Base-by-base conservation (phyloP, 2,888 invertebrate species). In the Chromoteleia sp. region DNA sequence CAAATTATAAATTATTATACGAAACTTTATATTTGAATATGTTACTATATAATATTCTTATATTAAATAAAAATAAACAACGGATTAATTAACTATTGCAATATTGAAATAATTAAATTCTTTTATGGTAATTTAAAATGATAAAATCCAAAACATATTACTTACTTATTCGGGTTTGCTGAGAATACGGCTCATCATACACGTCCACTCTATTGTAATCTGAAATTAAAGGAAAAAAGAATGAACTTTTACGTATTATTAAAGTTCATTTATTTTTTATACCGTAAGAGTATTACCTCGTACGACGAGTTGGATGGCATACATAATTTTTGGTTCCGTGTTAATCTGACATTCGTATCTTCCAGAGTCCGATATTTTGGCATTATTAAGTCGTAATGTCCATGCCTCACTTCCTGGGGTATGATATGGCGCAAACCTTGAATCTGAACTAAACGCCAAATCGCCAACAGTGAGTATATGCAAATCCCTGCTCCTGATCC, bases 281-380 rank as follows among this genome's bases (percentile, higher is more conserved):
- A 45, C 1, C 7, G 17, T 15, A 74, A 50, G 80, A 81, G 39
- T 84, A 92, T 90, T 87, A 95, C 95, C 95, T 86, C 94, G 91
- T 21, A 95, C 95, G 10, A 93, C 93, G 59, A 95, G 93, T 86
- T 93, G 93, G 86, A 95, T 94, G 86, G 94, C 94, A 84, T 94
- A 93, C 92, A 95, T 95, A 92, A 95, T 94, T 91, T 95, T 95
- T 39, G 95, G 95, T 87, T 95, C 95, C 0, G 95, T 95, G 92
- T 95, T 95, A 87, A 95, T 94, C 92, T 95, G 95, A 88, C 95
- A 95, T 92, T 95, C 95, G 92, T 95, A 95, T 83, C 93, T 93
- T 81, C 96, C 96, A 1, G 94, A 92, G 91, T 96, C 96, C 17
- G 92, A 87, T 63, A 92, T 88, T 78, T 93, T 93, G 78, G 94